Evolutionary conservation across 2,113 vertebrate genomes (phyloP).

Genomic region (Hydrolagus affinis): DNA sequence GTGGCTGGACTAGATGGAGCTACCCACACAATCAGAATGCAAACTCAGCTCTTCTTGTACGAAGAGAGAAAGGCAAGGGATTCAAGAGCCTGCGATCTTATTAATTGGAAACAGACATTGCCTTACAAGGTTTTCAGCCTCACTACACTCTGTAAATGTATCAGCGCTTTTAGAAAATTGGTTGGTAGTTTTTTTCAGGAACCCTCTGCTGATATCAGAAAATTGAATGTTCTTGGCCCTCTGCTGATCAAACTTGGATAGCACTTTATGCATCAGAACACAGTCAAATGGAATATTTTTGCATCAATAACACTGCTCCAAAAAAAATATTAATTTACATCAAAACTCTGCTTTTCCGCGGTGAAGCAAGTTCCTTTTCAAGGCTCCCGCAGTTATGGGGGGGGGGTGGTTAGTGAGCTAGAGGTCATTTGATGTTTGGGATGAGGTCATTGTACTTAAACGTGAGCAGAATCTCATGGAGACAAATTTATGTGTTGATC

Average conservation of each 20-base stretch:
- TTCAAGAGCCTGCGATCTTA: neutral
- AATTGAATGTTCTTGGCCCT: neutral
- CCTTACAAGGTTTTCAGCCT: neutral
- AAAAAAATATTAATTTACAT: neutral
- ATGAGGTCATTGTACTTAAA: no score
- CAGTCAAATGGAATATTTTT: neutral
- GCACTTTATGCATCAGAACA: neutral
- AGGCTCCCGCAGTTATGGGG: neutral
- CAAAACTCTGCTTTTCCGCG: neutral
- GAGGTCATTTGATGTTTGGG: no score
- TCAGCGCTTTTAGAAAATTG: neutral
- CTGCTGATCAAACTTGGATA: no score
- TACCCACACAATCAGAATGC: no score
- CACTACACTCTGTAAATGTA: neutral
- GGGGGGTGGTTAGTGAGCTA: no score
- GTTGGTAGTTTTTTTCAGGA: no score
- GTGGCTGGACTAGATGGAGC: no score
- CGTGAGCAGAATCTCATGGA: no score
- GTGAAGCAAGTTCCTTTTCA: neutral
- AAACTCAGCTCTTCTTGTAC: no score
- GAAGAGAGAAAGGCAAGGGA: no score
- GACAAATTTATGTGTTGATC: no score
- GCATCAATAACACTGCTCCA: conserved; percentile 7
- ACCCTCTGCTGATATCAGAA: neutral
- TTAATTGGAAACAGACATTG: neutral